Evolutionary conservation across 2,888 invertebrate genomes (phyloP), one percentile per base, ranked within the genome.

Genomic region (Cantharis lateralis): DNA sequence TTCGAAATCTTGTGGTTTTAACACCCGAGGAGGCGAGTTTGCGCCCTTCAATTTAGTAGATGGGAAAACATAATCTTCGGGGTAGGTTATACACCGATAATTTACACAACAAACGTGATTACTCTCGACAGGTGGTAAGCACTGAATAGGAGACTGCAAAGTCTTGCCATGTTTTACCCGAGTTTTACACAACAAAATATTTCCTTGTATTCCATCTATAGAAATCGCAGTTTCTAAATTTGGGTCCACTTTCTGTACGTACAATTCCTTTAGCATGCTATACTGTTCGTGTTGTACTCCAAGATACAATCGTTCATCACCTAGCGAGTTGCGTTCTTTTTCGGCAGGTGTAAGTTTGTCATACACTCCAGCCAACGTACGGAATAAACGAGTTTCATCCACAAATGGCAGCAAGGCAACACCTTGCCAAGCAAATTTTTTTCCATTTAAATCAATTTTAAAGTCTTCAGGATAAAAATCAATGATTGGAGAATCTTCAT

Each of bases 341-440:
- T 99, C 99, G 71, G 94, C 97, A 10, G 92, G 91, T 0, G 97
- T 95, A 61, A 99, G 89, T 74, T 92, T 89, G 0, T 91, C 89
- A 84, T 99, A 98, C 81, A 94, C 96, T 0, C 94, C 93, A 83
- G 93, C 91, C 61, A 99, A 88, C 0, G 98, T 96, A 83, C 93
- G 93, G 86, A 96, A 95, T 72, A 98, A 90, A 77, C 99, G 89
- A 76, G 91, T 91, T 89, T 99, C 99, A 83, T 99, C 98, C 0
- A 99, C 99, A 89, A 99, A 99, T 7, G 99, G 99, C 79, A 99
- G 89, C 62, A 99, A 89, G 0, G 99, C 99, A 1, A 99, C 99
- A 66, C 99, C 99, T 89, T 99, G 98, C 99, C 99, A 99, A 70
- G 99, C 99, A 89, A 96, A 99, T 89, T 98, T 99, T 89, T 99